These are phyloP conservation scores for Pyrgilauda ruficollis DNA, from an alignment of 2,113 vertebrate species.

Conservation along the genomic window DNA sequence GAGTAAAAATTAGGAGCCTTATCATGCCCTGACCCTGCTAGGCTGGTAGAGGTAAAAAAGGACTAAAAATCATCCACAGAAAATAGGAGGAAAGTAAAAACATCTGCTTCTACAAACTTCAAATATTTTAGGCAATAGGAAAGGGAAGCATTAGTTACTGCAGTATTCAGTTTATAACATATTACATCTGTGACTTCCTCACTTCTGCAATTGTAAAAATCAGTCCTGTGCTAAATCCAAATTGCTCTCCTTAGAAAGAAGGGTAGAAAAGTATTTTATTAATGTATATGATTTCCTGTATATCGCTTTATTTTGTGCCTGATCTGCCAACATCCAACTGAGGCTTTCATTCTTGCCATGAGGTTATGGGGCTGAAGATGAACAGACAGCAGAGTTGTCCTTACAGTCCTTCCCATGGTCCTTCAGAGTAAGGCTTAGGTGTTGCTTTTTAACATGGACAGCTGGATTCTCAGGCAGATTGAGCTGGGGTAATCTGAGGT, in stretches of 20 bases:
- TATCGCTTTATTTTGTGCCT: not conserved
- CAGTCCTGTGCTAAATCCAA: not conserved
- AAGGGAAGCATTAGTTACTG: not conserved
- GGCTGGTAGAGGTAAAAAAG: not conserved
- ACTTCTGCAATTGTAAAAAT: not conserved
- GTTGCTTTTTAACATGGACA: not conserved
- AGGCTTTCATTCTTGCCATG: not conserved
- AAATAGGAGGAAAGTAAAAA: not conserved
- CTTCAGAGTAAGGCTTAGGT: not conserved
- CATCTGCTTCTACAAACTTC: not conserved
- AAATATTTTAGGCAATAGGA: not conserved
- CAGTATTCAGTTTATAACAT: not conserved
- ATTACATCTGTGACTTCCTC: not conserved
- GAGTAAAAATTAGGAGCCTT: not conserved
- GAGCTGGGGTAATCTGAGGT: not conserved
- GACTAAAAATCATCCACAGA: not conserved
- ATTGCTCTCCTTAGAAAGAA: not conserved
- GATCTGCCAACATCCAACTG: not conserved
- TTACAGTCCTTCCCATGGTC: not conserved
- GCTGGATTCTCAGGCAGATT: not conserved
- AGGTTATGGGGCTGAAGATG: not conserved
- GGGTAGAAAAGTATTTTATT: not conserved
- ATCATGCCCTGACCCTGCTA: not conserved
- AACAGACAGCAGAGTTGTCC: not conserved
- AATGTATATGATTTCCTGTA: not conserved